Conservation (phyloP, 2,888 invertebrate genomes). For the Blera fallax region DNA sequence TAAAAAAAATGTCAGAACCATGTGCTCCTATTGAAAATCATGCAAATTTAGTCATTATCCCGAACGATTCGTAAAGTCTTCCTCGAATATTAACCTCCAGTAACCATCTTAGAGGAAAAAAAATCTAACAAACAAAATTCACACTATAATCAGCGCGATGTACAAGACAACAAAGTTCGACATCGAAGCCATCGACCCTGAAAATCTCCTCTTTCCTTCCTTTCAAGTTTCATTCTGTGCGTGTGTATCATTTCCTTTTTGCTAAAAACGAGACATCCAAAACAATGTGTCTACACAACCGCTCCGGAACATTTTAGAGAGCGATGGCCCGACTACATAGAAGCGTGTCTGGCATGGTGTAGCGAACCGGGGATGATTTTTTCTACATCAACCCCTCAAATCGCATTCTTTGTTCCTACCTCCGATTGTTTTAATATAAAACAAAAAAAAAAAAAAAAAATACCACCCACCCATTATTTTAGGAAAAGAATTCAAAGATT, state of each 20-base stretch:
- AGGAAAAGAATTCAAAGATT: neutral
- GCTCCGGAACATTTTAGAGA: neutral
- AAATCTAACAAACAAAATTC: neutral
- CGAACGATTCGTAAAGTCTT: too few species aligned
- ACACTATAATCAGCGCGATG: neutral
- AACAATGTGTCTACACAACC: conserved; percentile 11
- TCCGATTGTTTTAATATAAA: conserved; percentile 13
- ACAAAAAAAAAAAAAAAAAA: too few species aligned
- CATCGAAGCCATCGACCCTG: conserved; percentile 17
- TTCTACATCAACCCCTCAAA: conserved; percentile 16
- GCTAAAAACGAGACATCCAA: neutral
- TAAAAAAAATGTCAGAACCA: too few species aligned
- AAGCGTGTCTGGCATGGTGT: neutral
- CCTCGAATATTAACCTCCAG: too few species aligned
- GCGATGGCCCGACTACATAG: conserved; percentile 12
- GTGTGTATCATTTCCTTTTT: conserved; percentile 15
- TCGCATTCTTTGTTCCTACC: neutral
- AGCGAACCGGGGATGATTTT: conserved; percentile 8
- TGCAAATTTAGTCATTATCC: too few species aligned
- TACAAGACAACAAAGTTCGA: neutral
- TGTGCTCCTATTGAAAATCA: too few species aligned
- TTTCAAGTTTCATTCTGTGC: neutral
- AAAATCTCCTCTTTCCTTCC: neutral
- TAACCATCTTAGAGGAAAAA: too few species aligned
- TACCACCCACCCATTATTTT: conserved; percentile 3